Evolutionary conservation across 2,888 invertebrate genomes (phyloP).

Genomic region (Aproaerema taeniolella): DNA sequence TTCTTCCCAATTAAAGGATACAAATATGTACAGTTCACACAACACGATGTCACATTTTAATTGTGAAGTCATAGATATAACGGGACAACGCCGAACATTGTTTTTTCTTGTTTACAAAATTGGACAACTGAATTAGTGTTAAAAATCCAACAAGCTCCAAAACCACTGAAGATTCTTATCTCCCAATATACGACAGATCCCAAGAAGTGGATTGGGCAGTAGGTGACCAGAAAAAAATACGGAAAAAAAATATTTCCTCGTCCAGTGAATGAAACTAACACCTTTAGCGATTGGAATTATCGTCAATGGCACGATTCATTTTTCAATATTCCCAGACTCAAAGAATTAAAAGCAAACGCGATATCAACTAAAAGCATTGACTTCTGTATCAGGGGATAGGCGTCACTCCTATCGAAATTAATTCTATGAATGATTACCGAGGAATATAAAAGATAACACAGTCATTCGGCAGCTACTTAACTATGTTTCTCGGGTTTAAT

Average conservation of each 20-base stretch:
- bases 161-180: constrained; percentile 43
- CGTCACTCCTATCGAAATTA: constrained; percentile 68
- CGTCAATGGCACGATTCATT: constrained; percentile 41
- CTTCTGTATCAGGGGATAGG: constrained; percentile 60
- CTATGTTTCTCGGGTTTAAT: constrained; percentile 12
- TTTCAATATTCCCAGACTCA: constrained; percentile 47
- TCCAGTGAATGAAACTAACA: constrained; percentile 30
- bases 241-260: constrained; percentile 11
- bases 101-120: constrained; percentile 33
- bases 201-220: constrained; percentile 13
- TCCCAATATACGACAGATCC: constrained; percentile 39
- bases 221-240: constrained; percentile 8
- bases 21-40: constrained; percentile 18
- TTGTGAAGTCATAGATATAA: constrained; percentile 13
- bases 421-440: constrained; percentile 64
- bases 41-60: constrained; percentile 2
- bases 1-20: constrained; percentile 12
- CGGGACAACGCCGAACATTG: constrained; percentile 7
- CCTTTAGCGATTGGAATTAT: constrained; percentile 43
- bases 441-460: constrained; percentile 14
- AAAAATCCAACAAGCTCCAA: constrained; percentile 31
- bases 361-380: constrained; percentile 65
- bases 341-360: constrained; percentile 49
- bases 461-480: constrained; percentile 26
- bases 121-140: constrained; percentile 42